Conservation (phyloP, 2,113 vertebrate species). For the Petrocephalus microphthalmus region DNA sequence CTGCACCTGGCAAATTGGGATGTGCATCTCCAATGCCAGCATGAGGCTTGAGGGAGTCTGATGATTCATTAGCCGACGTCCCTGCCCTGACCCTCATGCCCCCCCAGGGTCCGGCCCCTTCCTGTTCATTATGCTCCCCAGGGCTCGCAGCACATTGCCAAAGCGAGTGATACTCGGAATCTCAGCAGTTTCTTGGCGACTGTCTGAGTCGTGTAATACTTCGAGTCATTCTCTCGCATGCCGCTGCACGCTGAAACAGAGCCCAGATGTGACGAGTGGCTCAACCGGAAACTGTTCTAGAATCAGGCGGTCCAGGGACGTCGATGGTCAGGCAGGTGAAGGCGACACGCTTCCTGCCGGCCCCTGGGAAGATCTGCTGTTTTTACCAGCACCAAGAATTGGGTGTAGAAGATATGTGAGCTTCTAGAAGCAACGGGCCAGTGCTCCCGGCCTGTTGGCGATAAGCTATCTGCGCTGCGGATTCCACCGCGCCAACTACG, state of each 20-base stretch:
- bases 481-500: neutral
- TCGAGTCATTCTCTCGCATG: neutral
- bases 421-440: neutral
- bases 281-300: neutral
- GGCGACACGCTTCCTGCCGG: neutral
- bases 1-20: neutral
- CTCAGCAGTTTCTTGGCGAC: neutral
- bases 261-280: neutral
- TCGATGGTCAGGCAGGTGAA: neutral
- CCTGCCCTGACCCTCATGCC: neutral
- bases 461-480: neutral
- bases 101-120: neutral
- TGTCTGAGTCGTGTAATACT: neutral
- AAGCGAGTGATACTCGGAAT: neutral
- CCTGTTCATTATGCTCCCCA: neutral
- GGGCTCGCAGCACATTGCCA: neutral
- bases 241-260: neutral
- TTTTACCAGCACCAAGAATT: neutral
- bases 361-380: neutral
- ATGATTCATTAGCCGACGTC: neutral
- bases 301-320: neutral
- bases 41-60: neutral
- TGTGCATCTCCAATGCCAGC: neutral
- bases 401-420: neutral
- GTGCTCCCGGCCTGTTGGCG: neutral